These are phyloP conservation scores for Meliscaeva auricollis DNA, from an alignment of 2,888 invertebrate genomes.

Conservation along the genomic window DNA sequence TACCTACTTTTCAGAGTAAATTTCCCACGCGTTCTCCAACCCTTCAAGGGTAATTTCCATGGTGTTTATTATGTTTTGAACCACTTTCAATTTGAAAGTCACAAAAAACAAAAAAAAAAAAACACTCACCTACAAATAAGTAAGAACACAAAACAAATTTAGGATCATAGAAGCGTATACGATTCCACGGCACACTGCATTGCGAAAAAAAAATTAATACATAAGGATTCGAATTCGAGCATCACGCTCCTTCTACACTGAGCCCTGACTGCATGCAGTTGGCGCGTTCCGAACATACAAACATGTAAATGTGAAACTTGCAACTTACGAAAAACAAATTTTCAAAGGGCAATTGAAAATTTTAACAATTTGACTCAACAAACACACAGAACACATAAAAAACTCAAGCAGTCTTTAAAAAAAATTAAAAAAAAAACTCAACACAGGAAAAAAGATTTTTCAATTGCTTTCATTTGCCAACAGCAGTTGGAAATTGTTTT, in stretches of 20 bases:
- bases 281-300: conserved; percentile 10
- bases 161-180: conserved; percentile 29
- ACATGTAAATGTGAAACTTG: neutral
- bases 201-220: conserved; percentile 31
- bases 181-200: conserved; percentile 37
- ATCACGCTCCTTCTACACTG: conserved; percentile 18
- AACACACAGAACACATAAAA: conserved; percentile 26
- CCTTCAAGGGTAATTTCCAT: conserved; percentile 37
- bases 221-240: conserved; percentile 5
- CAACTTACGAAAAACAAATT: conserved; percentile 39
- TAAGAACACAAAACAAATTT: neutral
- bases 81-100: conserved; percentile 49
- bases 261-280: conserved; percentile 14
- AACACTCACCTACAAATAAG: neutral
- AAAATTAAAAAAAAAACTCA: conserved; percentile 16
- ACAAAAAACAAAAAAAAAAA: conserved; percentile 28
- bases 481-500: conserved; percentile 62
- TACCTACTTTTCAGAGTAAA: neutral
- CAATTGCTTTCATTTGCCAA: conserved; percentile 67
- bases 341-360: conserved; percentile 65
- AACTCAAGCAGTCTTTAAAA: conserved; percentile 12
- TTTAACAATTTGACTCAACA: conserved; percentile 69
- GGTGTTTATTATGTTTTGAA: conserved; percentile 51
- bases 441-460: conserved; percentile 30
- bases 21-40: neutral